These are phyloP conservation scores for Oreonectes daqikongensis DNA, from an alignment of 2,797 vertebrate species.

Conservation along the genomic window DNA sequence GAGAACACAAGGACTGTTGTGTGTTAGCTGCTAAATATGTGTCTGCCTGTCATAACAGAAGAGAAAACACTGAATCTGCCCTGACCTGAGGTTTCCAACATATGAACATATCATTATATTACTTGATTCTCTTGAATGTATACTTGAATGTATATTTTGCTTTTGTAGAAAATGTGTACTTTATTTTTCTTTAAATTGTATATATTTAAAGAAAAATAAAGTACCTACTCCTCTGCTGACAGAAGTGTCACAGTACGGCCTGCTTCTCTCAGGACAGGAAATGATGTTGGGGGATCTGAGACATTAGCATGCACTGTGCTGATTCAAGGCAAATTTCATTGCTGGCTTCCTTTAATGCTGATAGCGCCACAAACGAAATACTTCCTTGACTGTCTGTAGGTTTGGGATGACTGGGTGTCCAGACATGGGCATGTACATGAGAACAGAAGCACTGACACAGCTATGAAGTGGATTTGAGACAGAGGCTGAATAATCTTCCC, in stretches of 20 bases:
- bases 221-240: constrained; percentile 37
- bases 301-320: constrained; percentile 34
- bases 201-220: too few species aligned
- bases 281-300: constrained; percentile 28
- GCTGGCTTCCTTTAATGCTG: constrained; percentile 22
- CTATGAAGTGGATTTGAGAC: constrained; percentile 6
- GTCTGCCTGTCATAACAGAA: too few species aligned
- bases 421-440: neutral
- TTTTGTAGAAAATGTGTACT: too few species aligned
- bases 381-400: constrained; percentile 13
- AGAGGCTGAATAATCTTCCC: neutral
- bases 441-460: neutral
- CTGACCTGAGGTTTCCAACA: too few species aligned
- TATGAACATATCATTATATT: too few species aligned
- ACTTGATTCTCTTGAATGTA: too few species aligned
- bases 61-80: too few species aligned
- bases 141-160: too few species aligned
- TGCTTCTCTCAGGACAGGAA: constrained; percentile 33
- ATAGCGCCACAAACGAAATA: neutral
- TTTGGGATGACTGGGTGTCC: neutral
- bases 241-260: constrained; percentile 24
- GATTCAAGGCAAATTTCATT: constrained; percentile 29
- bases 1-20: too few species aligned
- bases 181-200: too few species aligned
- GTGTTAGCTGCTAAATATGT: too few species aligned